These are phyloP conservation scores for Odontomachus brunneus DNA, from an alignment of 1,140 invertebrate genomes.

Conservation along the genomic window DNA sequence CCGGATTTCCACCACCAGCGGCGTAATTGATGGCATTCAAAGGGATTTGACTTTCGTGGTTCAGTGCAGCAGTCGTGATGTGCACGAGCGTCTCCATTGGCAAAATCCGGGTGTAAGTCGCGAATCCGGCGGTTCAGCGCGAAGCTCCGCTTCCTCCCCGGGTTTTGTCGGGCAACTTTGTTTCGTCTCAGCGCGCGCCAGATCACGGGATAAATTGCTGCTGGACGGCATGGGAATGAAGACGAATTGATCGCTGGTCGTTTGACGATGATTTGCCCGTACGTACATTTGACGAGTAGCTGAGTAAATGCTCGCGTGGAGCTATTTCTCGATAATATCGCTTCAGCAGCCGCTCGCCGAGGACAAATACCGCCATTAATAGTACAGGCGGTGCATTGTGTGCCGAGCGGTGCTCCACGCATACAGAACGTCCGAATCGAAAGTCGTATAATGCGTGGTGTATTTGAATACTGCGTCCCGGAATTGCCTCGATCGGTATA, in stretches of 20 bases:
- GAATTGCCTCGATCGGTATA: slow-evolving; percentile 44
- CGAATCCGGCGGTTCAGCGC: slow-evolving; percentile 24
- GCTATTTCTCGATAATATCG: slow-evolving; percentile 49
- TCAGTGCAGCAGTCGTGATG: neutral
- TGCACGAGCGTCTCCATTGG: slow-evolving; percentile 22
- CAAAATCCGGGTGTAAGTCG: slow-evolving; percentile 47
- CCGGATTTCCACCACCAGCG: slow-evolving; percentile 10
- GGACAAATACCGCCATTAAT: slow-evolving; percentile 54
- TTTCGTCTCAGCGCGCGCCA: slow-evolving; percentile 17
- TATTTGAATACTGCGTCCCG: slow-evolving; percentile 55
- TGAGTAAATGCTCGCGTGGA: slow-evolving; percentile 23
- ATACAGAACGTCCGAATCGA: slow-evolving; percentile 32
- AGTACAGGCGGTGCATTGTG: slow-evolving; percentile 29
- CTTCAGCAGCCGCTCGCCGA: slow-evolving; percentile 32
- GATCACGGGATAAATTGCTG: neutral
- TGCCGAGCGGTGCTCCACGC: neutral
- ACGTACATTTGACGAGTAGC: slow-evolving; percentile 19
- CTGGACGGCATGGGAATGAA: neutral
- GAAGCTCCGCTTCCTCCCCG: slow-evolving; percentile 4
- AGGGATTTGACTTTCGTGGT: slow-evolving; percentile 21
- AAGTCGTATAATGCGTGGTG: slow-evolving; percentile 35
- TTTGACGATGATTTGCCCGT: slow-evolving; percentile 21
- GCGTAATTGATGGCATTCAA: slow-evolving; percentile 38
- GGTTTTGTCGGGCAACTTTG: slow-evolving; percentile 17
- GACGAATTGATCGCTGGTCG: slow-evolving; percentile 1